Conservation (phyloP, 2,888 invertebrate species). For the Venusia cambrica region DNA sequence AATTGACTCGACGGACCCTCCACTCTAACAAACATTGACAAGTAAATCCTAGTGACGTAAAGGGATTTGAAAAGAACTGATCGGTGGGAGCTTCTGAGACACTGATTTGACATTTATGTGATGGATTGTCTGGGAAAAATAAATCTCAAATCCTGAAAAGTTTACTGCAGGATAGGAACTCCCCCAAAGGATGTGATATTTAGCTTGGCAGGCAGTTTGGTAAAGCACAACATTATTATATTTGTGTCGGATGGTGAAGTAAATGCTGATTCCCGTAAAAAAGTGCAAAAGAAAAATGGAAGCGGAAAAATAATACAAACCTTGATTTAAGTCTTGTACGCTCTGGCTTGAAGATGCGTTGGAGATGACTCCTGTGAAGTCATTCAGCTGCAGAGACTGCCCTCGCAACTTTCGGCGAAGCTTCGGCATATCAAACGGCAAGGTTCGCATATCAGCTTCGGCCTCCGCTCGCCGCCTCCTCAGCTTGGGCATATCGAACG, state of each 20-base stretch:
- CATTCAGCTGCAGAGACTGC: conserved; percentile 80
- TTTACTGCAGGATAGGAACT: too few relatives aligned
- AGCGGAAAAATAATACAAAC: conserved; percentile 70
- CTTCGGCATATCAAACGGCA: conserved; percentile 96
- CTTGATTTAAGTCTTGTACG: conserved; percentile 87
- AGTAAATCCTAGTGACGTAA: conserved; percentile 50
- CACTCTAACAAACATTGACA: conserved; percentile 53
- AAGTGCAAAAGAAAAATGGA: too few relatives aligned
- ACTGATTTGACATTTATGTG: conserved; percentile 20
- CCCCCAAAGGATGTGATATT: too few relatives aligned
- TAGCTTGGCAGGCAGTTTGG: too few relatives aligned
- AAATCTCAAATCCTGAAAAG: too few relatives aligned
- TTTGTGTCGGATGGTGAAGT: too few relatives aligned
- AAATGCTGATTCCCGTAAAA: too few relatives aligned
- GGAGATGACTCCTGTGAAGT: conserved; percentile 86
- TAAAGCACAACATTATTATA: too few relatives aligned
- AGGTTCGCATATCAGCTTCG: conserved; percentile 89
- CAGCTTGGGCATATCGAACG: conserved; percentile 94
- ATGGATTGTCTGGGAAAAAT: conserved; percentile 14
- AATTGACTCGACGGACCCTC: conserved; percentile 66
- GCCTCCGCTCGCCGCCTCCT: conserved; percentile 86
- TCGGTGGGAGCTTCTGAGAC: conserved; percentile 8
- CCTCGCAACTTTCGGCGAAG: conserved; percentile 87
- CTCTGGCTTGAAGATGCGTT: conserved; percentile 92
- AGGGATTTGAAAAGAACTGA: conserved; percentile 30